A percentile compares a stretch with the other conserved stretches of the same genome.
Evolutionary conservation across 2,797 vertebrate species (phyloP).

Genomic region (Acridotheres tristis): DNA sequence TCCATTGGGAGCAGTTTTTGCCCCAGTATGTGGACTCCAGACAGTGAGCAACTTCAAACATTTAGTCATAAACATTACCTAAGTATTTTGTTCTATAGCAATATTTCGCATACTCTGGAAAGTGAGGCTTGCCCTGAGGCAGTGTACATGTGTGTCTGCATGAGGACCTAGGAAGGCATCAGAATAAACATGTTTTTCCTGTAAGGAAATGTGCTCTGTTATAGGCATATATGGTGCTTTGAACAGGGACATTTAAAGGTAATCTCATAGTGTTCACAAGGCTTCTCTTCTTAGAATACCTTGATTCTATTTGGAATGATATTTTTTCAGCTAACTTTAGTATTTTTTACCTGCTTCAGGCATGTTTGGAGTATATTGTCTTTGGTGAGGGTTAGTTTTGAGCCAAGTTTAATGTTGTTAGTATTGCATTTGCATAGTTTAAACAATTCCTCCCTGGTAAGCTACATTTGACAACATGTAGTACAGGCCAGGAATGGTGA

Average conservation of each 20-base stretch:
- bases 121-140: neutral
- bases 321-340: neutral
- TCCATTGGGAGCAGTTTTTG: neutral
- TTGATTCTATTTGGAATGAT: neutral
- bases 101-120: neutral
- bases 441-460: neutral
- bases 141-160: neutral
- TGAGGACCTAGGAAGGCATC: neutral
- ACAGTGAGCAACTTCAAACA: neutral
- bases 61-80: neutral
- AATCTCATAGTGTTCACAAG: neutral
- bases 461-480: neutral
- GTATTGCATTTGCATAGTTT: neutral
- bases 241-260: neutral
- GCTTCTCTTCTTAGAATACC: neutral
- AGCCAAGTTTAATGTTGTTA: neutral
- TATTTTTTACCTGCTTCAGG: neutral
- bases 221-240: neutral
- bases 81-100: neutral
- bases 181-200: neutral
- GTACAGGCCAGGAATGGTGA: neutral
- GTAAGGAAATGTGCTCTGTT: neutral
- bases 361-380: neutral
- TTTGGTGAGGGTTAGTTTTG: neutral
- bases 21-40: neutral